Base-by-base conservation (phyloP, 2,888 invertebrate species). In the Drosophila seclusa region DNA sequence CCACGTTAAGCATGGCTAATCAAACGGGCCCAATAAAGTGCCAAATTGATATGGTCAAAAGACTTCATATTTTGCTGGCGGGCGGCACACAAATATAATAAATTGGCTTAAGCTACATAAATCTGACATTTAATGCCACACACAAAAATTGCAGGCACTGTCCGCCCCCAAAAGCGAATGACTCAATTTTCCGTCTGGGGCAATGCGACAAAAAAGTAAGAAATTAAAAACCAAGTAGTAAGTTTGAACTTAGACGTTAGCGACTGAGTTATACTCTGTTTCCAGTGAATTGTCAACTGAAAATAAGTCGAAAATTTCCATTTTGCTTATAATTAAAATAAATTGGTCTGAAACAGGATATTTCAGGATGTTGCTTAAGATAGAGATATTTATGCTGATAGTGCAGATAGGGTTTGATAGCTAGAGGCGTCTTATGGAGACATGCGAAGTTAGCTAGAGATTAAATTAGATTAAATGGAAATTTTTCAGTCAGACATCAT, bases 61-160 rank as follows among this genome's bases (percentile, higher is more conserved):
- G 73, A 73, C 50, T 68, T 24, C 54, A 54, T 18, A 27, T 54
- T 11, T 76, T 77, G 72, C 66, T 31, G 45, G 45, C 42, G 61
- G 75, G 65, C 53, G 58, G 27, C 38, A 40, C 34, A 11, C 29
- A 49, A 72, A 74, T 71, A 64, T 64, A 72, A 85, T 81, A 85
- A 84, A 83, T 83, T 75, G 74, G 59, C 68, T 65, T 71, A 71
- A 67, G 64, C 73, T 68, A 68, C 76, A 91, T 91, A 91, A 89
- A 91, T 91, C 81, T 89, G 87, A 89, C 82, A 86, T 90, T 83
- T 91, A 90, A 90, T 86, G 89, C 90, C 83, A 73, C 89, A 83
- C 80, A 90, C 73, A 79, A 57, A 67, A 77, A 57, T 67, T 70
- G 78, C 62, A 68, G 78, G 67, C 84, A 71, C 38, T 45, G 50